Evolutionary conservation across 2,113 vertebrate species (phyloP).

Genomic region (Corythornis cristatus): DNA sequence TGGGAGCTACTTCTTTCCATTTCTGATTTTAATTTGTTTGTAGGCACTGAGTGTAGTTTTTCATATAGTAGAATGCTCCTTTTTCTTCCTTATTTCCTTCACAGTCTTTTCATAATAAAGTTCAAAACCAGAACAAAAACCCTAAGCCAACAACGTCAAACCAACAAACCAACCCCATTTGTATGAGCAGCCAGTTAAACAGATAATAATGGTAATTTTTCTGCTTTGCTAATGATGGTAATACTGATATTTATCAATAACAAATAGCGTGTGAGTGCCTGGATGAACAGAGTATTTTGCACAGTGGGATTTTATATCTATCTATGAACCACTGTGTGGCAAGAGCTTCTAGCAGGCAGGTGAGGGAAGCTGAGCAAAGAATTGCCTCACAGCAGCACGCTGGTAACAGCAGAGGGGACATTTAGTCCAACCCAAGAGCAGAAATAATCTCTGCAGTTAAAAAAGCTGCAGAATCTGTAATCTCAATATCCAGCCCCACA

Average conservation of each 20-base stretch:
- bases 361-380: constrained; percentile 46
- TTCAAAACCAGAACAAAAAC: background rate
- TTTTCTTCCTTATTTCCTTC: constrained; percentile 25
- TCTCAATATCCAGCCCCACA: background rate
- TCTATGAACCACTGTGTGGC: background rate
- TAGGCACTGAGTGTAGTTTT: background rate
- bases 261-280: constrained; percentile 8
- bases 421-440: background rate
- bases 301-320: constrained; percentile 50
- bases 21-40: constrained; percentile 57
- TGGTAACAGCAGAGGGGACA: background rate
- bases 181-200: background rate
- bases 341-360: background rate
- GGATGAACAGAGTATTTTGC: constrained; percentile 49
- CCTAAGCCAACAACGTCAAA: background rate
- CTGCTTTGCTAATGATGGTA: constrained; percentile 48
- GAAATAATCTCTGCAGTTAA: constrained; percentile 10
- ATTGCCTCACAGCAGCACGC: constrained; percentile 45
- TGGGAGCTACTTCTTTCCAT: constrained; percentile 40
- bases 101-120: background rate
- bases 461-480: constrained; percentile 17
- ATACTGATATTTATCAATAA: constrained; percentile 69
- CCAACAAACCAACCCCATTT: background rate
- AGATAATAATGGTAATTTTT: constrained; percentile 57
- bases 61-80: background rate